Evolutionary conservation across 2,113 vertebrate genomes (phyloP), one percentile per base, ranked within the genome.

Genomic region (Acanthochromis polyacanthus): DNA sequence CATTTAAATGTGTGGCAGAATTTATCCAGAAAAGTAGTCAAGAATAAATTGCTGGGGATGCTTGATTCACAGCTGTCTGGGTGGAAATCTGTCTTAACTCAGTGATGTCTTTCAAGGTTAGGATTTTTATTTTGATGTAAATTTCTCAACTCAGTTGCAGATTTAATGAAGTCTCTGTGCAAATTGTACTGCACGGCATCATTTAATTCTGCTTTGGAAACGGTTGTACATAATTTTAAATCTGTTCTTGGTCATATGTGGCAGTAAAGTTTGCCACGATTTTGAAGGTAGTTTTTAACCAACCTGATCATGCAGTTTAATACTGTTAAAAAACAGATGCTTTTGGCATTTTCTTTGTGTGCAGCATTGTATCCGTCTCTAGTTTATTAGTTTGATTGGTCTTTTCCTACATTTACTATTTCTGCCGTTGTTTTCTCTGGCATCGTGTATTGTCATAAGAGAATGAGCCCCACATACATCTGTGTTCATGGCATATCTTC

Each of bases 111-210:
- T 43, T 43, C 10, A 12, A 11, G 40, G 40, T 43, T 43, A 14
- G 40, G 2, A 40, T 11, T 40, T 40, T 40, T 43, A 14, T 12
- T 43, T 15, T 3, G 40, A 2, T 43, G 14, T 43, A 43, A 14
- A 15, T 43, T 43, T 73, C 14, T 74, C 36, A 57, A 62, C 3
- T 36, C 71, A 11, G 12, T 43, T 43, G 11, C 25, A 67, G 19
- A 75, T 68, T 68, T 28, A 64, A 80, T 68, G 40, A 65, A 63
- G 60, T 64, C 70, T 83, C 78, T 60, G 53, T 25, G 25, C 30
- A 59, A 46, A 28, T 1, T 36, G 12, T 36, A 64, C 23, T 50
- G 56, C 38, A 28, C 17, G 17, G 53, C 10, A 48, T 20, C 15
- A 72, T 63, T 56, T 51, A 32, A 56, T 9, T 12, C 32, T 65